These are phyloP conservation scores for Lithophane ornitopus DNA, from an alignment of 2,888 invertebrate species.

Conservation along the genomic window DNA sequence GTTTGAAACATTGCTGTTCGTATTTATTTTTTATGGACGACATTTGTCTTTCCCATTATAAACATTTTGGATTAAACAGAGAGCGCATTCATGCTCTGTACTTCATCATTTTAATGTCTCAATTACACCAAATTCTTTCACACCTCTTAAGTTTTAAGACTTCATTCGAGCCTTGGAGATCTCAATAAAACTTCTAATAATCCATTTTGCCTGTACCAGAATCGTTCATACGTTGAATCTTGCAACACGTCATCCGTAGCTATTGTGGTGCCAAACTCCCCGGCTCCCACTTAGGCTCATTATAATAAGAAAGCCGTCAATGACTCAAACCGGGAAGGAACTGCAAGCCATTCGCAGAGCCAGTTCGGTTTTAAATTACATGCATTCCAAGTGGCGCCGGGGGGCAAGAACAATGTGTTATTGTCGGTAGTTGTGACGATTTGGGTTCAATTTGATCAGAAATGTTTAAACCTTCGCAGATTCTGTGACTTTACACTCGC, in stretches of 20 bases:
- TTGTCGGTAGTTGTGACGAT: slow-evolving; percentile 21
- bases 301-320: slow-evolving; percentile 76
- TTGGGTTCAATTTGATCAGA: slow-evolving; percentile 23
- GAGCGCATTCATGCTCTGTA: slow-evolving; percentile 1
- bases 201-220: slow-evolving; percentile 18
- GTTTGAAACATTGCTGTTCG: not conserved
- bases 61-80: slow-evolving; percentile 22
- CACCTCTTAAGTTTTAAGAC: not conserved
- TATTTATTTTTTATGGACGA: slow-evolving; percentile 15
- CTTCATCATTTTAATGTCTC: slow-evolving; percentile 20
- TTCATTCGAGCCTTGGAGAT: not conserved
- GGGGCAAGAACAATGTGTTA: slow-evolving; percentile 62
- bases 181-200: slow-evolving; percentile 9
- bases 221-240: slow-evolving; percentile 14
- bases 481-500: no score
- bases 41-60: slow-evolving; percentile 20
- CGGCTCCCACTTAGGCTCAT: slow-evolving; percentile 71
- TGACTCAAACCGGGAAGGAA: slow-evolving; percentile 77
- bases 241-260: slow-evolving; percentile 50
- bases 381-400: slow-evolving; percentile 66
- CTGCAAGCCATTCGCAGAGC: slow-evolving; percentile 38
- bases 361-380: slow-evolving; percentile 63
- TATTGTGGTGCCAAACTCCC: slow-evolving; percentile 71
- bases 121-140: slow-evolving; percentile 15
- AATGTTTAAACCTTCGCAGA: not conserved